Evolutionary conservation across 2,113 vertebrate genomes (phyloP), one percentile per base, ranked within the genome.

Genomic region (Loxodonta africana): DNA sequence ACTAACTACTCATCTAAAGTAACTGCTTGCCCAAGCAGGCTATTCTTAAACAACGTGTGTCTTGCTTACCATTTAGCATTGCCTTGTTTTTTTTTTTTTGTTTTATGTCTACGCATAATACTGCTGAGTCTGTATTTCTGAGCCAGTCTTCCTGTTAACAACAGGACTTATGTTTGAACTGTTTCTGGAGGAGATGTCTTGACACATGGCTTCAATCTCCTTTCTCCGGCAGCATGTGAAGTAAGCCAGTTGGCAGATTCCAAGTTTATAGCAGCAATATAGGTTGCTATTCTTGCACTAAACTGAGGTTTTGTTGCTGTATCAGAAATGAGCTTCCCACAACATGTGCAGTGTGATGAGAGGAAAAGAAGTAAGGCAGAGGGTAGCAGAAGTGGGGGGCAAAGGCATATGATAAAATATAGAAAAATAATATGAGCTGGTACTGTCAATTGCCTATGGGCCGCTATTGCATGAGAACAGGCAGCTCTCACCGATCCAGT

Each of bases 151-250:
- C 5, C 60, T 82, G 41, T 80, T 95, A 76, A 53, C 57, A 87
- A 67, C 48, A 95, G 62, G 51, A 80, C 65, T 88, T 76, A 51
- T n/a, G 46, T 48, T 65, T 81, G 60, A 94, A 26, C 76, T 82
- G 80, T 90, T 96, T 93, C 86, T 96, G 84, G 74, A 96, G 67
- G 46, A 83, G 95, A 88, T 10, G 51, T 30, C 17, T 95, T 96
- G 86, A 97, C 83, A 95, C 87, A 88, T 95, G 95, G 91, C 93
- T 97, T 98, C 73, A 84, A 90, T 96, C 51, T 95, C 88, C 60
- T 69, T 87, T 90, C 83, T 92, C 82, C 65, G 7, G 91, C 41
- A 87, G 28, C 28, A 20, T 83, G 30, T 71, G 57, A 92, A 91
- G 87, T 57, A 93, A 94, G 81, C 41, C 93, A 69, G 15, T 93